phyloP scores from a whole-genome alignment of 2,797 vertebrate genomes.

The Allobates femoralis region DNA sequence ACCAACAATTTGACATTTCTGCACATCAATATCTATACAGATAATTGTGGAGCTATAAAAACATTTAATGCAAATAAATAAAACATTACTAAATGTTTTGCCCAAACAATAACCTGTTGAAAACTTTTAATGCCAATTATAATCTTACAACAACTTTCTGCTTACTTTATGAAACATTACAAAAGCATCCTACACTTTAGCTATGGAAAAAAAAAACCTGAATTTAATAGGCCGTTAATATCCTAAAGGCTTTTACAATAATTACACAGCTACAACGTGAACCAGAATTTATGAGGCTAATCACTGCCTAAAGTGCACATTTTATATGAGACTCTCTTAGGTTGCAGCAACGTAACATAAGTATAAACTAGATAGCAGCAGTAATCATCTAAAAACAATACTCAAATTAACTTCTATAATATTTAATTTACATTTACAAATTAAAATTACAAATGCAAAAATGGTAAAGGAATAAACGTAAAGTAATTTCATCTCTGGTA shows the following conservation, averaged over 20 bases:
- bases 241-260: conserved; percentile 68
- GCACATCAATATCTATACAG: neutral
- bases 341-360: conserved; percentile 23
- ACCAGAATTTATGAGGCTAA: conserved; percentile 71
- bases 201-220: conserved; percentile 56
- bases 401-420: conserved; percentile 27
- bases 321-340: conserved; percentile 63
- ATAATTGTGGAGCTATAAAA: conserved; percentile 45
- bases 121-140: conserved; percentile 67
- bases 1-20: neutral
- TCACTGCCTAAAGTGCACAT: conserved; percentile 66
- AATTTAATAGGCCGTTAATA: conserved; percentile 67
- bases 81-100: conserved; percentile 65
- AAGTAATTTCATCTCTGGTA: neutral
- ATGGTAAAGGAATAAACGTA: neutral
- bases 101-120: conserved; percentile 60
- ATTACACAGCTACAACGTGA: conserved; percentile 68
- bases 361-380: conserved; percentile 33
- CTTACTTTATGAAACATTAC: conserved; percentile 57
- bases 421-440: conserved; percentile 29
- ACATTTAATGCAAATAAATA: conserved; percentile 63
- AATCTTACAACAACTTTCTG: conserved; percentile 61
- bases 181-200: conserved; percentile 61
- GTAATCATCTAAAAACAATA: conserved; percentile 44
- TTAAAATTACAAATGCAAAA: conserved; percentile 3